Conservation (phyloP, 2,888 invertebrate species). For the Penaeus monodon region DNA sequence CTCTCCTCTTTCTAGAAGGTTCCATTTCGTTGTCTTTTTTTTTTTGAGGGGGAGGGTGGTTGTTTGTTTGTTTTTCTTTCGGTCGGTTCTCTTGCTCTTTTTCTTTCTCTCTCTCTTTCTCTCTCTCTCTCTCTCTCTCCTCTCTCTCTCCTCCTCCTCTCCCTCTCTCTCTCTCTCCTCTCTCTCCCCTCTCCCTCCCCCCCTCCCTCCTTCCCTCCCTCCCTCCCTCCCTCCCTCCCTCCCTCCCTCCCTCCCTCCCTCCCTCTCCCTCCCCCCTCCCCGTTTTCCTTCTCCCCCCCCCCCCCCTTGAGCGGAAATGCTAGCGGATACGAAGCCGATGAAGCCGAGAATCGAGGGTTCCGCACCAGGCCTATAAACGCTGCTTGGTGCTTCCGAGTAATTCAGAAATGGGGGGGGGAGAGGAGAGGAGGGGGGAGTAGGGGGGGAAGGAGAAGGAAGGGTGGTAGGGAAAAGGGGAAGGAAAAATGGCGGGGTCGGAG, state of each 20-base stretch:
- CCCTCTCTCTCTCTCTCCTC: neutral
- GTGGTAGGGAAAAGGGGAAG: no score
- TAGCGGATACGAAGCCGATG: neutral
- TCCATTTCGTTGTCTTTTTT: no score
- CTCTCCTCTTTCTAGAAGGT: no score
- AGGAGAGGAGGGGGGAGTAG: neutral
- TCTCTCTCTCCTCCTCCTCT: neutral
- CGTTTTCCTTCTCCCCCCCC: neutral
- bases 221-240: neutral
- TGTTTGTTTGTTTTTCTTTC: no score
- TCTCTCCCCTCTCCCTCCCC: neutral
- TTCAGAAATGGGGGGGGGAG: neutral
- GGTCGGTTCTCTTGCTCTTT: neutral
- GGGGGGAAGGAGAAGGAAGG: neutral
- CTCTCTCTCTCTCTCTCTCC: neutral
- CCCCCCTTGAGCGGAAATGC: neutral
- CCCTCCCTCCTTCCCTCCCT: neutral
- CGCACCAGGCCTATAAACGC: neutral
- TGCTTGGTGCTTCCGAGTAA: constrained; percentile 13
- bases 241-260: neutral
- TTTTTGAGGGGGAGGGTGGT: no score
- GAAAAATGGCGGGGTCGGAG: no score
- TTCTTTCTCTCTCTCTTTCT: neutral
- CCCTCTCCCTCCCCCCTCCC: neutral
- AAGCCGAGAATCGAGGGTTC: neutral